These are phyloP conservation scores for Zele albiditarsus DNA, from an alignment of 2,888 invertebrate genomes.

Conservation along the genomic window DNA sequence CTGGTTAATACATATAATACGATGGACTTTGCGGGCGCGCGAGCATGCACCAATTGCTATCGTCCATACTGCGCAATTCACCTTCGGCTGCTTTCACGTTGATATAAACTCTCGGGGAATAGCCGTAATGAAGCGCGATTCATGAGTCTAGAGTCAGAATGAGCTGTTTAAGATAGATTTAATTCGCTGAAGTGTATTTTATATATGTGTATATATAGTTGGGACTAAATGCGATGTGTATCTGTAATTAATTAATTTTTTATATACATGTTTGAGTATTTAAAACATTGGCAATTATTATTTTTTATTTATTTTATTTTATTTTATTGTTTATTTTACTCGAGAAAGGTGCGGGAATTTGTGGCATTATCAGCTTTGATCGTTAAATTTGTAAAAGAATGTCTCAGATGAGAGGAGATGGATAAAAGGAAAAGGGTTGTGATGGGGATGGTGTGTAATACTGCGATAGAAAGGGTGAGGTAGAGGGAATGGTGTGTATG, in stretches of 20 bases:
- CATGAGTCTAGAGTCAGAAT: conserved; percentile 1
- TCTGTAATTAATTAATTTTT: conserved; percentile 1
- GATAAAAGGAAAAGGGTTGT: not conserved
- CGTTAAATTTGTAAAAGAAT: not conserved
- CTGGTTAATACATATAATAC: not conserved
- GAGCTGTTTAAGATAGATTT: conserved; percentile 2
- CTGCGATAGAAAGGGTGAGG: conserved; percentile 6
- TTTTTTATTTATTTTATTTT: conserved; percentile 14
- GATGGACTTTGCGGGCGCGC: not conserved
- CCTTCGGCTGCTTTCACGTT: conserved; percentile 19
- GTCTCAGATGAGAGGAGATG: not conserved
- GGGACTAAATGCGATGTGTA: not conserved
- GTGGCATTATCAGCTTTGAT: not conserved
- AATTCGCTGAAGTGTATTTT: conserved; percentile 4
- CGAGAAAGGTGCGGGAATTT: conserved; percentile 2
- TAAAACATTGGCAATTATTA: not conserved
- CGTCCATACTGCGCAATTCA: not conserved
- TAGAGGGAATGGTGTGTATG: conserved; percentile 36
- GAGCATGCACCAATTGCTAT: conserved; percentile 2
- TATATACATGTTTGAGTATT: not conserved
- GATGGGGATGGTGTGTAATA: conserved; percentile 14
- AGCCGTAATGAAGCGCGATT: conserved; percentile 29
- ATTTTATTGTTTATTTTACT: not conserved
- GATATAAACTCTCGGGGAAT: conserved; percentile 19
- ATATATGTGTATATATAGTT: not conserved